Evolutionary conservation across 2,888 invertebrate genomes (phyloP), one percentile per base, ranked within the genome.

Genomic region (Agrypnus murinus): DNA sequence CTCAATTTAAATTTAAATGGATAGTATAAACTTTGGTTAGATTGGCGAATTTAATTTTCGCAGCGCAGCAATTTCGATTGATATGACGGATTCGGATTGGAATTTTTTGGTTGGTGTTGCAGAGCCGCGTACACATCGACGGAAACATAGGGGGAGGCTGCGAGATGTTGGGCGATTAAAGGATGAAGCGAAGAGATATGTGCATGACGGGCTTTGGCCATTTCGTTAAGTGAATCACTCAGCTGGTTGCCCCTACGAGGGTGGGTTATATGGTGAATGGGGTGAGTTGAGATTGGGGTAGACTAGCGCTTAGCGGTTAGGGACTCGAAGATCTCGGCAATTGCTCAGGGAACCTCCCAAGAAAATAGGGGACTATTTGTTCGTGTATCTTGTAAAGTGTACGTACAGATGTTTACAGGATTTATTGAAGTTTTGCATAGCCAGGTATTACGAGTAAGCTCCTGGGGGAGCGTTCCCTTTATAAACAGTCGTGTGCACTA

Each of bases 141-240:
- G 38, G 46, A 46, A 58, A 48, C 58, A 58, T 63, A 48, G 62
- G 69, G 69, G 57, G 60, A 53, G 43, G 60, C 40, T 53, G 60
- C 53, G 62, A 65, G 63, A 71, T 72, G 67, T 67, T 55, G 64
- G 57, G 72, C 74, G 77, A 77, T 78, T 77, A 78, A 77, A 69
- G 78, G 75, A 77, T 77, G 76, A 75, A 74, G 73, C 72, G 66
- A 74, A 74, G 68, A 78, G 77, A 78, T 78, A 77, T 78, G 77
- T 77, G 77, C 74, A 77, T 76, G 74, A 76, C 69, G 76, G 76
- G 76, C 72, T 72, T 76, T 75, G 78, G 75, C 80, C 79, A 78
- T 79, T 78, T 77, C 78, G 77, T 75, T 80, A 79, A 80, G 80
- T 79, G 79, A 78, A 79, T 80, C 79, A 80, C 79, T 79, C 78